phyloP scores from a whole-genome alignment of 2,888 invertebrate species.

The Ernsta delagoae region DNA sequence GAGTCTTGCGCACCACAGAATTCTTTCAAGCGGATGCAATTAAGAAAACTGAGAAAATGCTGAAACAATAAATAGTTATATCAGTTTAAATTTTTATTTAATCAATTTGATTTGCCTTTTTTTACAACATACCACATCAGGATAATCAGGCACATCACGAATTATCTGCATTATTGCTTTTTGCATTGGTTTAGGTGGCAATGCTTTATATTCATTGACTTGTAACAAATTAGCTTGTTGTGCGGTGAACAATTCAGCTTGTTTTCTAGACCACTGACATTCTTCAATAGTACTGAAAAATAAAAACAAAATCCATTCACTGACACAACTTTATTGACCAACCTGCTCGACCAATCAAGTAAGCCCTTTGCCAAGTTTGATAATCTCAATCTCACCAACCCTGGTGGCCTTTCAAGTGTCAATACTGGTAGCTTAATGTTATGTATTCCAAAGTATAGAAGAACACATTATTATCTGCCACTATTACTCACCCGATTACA shows the following conservation, averaged over 20 bases:
- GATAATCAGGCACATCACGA: constrained; percentile 90
- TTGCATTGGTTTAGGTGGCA: constrained; percentile 91
- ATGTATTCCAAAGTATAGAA: too few relatives aligned
- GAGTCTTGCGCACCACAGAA: constrained; percentile 93
- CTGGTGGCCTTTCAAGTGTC: too few relatives aligned
- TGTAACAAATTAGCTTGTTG: constrained; percentile 93
- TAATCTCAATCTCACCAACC: too few relatives aligned
- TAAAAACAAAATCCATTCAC: too few relatives aligned
- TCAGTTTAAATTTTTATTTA: not conserved
- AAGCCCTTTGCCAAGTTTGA: too few relatives aligned
- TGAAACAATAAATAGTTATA: constrained; percentile 66
- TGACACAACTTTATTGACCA: too few relatives aligned
- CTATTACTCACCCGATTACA: too few relatives aligned
- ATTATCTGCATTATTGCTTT: constrained; percentile 89
- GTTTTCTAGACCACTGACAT: constrained; percentile 93
- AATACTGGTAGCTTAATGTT: too few relatives aligned
- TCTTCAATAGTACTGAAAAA: constrained; percentile 77
- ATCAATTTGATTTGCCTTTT: too few relatives aligned
- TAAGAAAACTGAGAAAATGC: constrained; percentile 96
- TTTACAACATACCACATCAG: constrained; percentile 87
- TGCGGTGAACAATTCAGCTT: constrained; percentile 95
- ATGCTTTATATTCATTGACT: constrained; percentile 92
- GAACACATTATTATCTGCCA: too few relatives aligned
- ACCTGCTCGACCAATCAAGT: too few relatives aligned
- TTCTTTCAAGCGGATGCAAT: constrained; percentile 94